Base-by-base conservation (phyloP, 2,113 vertebrate genomes). In the Apteryx mantelli region DNA sequence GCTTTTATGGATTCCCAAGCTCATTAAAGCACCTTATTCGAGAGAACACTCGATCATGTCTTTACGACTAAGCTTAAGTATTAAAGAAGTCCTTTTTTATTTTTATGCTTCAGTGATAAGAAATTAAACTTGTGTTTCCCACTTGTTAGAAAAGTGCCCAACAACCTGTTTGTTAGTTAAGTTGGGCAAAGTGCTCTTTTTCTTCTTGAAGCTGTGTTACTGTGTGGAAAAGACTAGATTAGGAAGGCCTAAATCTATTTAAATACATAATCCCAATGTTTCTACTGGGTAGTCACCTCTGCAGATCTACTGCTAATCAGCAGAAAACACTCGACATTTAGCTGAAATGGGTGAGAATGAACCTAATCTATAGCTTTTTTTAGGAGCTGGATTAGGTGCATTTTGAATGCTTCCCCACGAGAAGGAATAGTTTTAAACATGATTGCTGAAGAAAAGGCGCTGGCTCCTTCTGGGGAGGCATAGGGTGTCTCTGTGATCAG, bases 261-360 rank as follows among this genome's bases (percentile, higher is more conserved):
- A 69, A 65, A 80, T 30, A 7, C 1, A 0, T n/a, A 22, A 50
- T 50, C 24, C 1, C 5, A 6, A 1, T 30, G 6, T 46, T 81
- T 87, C 42, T 60, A 12, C 13, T 74, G 21, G 28, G 18, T n/a
- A 28, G 7, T 19, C 0, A 0, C 0, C 0, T 32, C 34, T 50
- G n/a, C 38, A 60, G 42, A 40, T 15, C 13, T 56, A 28, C 32
- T 25, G 53, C 9, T 60, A 20, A 46, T 40, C 13, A 73, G 3
- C 11, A 94, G n/a, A 81, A 81, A 81, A 2, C 13, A 11, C 16
- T 42, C 73, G 32, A 3, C 18, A 38, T 69, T 69, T n/a, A 61
- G 9, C 1, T 4, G 11, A 16, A 44, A 48, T 2, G 2, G 44
- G 11, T 26, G 60, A 64, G 7, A 60, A 2, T 60, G 42, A n/a